A percentile compares a stretch with the other conserved stretches of the same genome.
Evolutionary conservation across 2,888 invertebrate genomes (phyloP).

Genomic region (Rhagium mordax): DNA sequence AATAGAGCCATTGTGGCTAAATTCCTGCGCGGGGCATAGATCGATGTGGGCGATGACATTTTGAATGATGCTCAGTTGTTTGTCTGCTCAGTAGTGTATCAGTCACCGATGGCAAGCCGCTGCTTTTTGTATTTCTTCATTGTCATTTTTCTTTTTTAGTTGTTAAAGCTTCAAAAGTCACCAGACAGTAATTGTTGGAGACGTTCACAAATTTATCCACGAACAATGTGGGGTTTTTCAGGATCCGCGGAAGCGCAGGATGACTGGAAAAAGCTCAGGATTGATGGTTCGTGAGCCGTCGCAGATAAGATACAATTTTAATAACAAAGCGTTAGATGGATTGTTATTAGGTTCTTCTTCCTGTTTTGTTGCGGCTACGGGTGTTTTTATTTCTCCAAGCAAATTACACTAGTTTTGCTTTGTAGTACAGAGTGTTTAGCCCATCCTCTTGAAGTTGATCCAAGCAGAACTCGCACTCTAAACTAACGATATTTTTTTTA

Average conservation of each 20-base stretch:
- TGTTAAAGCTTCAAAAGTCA: slow-evolving; percentile 52
- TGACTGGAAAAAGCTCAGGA: slow-evolving; percentile 39
- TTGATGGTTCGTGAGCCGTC: slow-evolving; percentile 40
- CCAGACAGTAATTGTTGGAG: slow-evolving; percentile 56
- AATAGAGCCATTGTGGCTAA: slow-evolving; percentile 38
- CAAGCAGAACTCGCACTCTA: too few species aligned
- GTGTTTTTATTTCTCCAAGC: slow-evolving; percentile 12
- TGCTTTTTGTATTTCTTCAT: slow-evolving; percentile 51
- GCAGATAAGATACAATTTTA: slow-evolving; percentile 44
- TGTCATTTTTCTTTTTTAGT: slow-evolving; percentile 53
- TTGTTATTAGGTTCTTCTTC: slow-evolving; percentile 32
- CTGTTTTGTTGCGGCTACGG: slow-evolving; percentile 7
- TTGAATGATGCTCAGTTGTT: slow-evolving; percentile 59
- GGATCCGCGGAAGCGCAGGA: slow-evolving; percentile 17
- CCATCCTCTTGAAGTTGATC: too few species aligned
- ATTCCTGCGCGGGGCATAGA: slow-evolving; percentile 44
- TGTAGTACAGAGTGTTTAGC: background rate
- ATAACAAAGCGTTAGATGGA: slow-evolving; percentile 44
- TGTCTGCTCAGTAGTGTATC: slow-evolving; percentile 58
- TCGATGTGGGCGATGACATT: slow-evolving; percentile 59
- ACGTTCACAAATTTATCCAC: slow-evolving; percentile 55
- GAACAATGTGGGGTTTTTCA: slow-evolving; percentile 45
- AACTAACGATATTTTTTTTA: too few species aligned
- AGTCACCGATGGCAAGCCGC: slow-evolving; percentile 42
- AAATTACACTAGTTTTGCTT: slow-evolving; percentile 2